phyloP scores from a whole-genome alignment of 92 coral and sea anemone species.

The Umimayanthus chanpuru region DNA sequence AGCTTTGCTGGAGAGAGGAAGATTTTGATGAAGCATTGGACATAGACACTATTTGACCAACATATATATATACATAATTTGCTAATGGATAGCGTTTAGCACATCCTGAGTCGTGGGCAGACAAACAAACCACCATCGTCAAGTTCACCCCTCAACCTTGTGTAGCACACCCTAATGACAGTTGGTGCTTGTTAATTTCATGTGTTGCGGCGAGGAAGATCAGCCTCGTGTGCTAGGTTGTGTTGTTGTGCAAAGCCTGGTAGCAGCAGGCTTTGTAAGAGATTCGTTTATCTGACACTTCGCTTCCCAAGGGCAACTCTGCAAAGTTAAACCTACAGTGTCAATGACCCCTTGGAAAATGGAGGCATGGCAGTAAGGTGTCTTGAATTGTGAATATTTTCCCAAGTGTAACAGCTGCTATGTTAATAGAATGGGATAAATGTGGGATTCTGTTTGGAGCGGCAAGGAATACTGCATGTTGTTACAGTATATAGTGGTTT shows the following conservation, averaged over 20 bases:
- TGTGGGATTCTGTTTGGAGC: not conserved
- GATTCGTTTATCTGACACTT: not conserved
- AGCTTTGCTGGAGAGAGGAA: constrained; percentile 73
- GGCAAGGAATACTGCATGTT: not conserved
- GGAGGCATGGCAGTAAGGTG: not conserved
- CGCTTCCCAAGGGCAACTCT: not conserved
- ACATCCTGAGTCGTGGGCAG: constrained; percentile 1
- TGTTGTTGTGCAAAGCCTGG: not conserved
- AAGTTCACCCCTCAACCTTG: not conserved
- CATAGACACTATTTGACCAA: constrained; percentile 59
- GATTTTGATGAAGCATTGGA: constrained; percentile 99
- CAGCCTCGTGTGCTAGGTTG: not conserved
- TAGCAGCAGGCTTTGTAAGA: not conserved
- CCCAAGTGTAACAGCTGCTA: not conserved
- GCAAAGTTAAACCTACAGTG: not conserved
- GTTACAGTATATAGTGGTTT: not conserved
- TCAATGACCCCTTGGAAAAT: not conserved
- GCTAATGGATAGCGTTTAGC: not conserved
- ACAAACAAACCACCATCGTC: not conserved
- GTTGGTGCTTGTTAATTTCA: constrained; percentile 4
- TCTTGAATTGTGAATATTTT: not conserved
- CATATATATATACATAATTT: constrained; percentile 31
- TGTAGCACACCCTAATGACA: not conserved
- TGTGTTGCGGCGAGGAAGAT: not conserved
- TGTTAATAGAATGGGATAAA: too few species aligned